A percentile compares a stretch with the other conserved stretches of the same genome.
Conservation (phyloP, 2,797 vertebrate species). For the Amazona finschi region DNA sequence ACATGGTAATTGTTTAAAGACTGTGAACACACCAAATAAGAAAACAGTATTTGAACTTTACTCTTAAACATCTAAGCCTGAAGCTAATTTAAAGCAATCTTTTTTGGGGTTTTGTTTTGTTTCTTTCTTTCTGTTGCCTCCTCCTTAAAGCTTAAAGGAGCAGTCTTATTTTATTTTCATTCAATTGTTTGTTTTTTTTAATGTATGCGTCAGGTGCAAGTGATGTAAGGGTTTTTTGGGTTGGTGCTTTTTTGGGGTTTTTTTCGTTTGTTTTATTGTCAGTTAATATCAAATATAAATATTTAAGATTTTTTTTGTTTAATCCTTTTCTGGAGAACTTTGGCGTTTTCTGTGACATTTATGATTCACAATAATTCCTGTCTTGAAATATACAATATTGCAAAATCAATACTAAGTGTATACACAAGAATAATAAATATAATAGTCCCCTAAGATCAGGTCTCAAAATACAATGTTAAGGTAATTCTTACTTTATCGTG, state of each 20-base stretch:
- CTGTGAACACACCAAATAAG: conserved; percentile 47
- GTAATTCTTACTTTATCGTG: not conserved
- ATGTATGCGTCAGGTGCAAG: not conserved
- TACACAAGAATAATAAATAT: not conserved
- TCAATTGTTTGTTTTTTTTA: not conserved
- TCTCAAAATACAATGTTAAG: not conserved
- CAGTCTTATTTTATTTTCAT: conserved; percentile 10
- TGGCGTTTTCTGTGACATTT: not conserved
- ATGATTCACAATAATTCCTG: not conserved
- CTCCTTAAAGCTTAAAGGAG: conserved; percentile 45
- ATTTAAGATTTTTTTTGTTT: not conserved
- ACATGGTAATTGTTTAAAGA: conserved; percentile 39
- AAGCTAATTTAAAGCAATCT: conserved; percentile 27
- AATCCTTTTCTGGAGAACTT: not conserved
- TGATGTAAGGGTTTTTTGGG: not conserved
- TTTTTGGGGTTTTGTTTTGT: not conserved
- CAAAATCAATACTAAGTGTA: not conserved
- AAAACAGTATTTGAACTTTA: conserved; percentile 66
- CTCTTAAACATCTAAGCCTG: conserved; percentile 24
- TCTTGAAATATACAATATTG: not conserved
- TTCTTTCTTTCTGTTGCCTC: not conserved
- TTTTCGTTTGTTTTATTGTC: not conserved
- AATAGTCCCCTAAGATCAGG: not conserved
- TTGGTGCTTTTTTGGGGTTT: not conserved
- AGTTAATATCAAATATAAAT: conserved; percentile 7